These are phyloP conservation scores for Yponomeuta cagnagella DNA, from an alignment of 2,888 invertebrate species.

Conservation along the genomic window DNA sequence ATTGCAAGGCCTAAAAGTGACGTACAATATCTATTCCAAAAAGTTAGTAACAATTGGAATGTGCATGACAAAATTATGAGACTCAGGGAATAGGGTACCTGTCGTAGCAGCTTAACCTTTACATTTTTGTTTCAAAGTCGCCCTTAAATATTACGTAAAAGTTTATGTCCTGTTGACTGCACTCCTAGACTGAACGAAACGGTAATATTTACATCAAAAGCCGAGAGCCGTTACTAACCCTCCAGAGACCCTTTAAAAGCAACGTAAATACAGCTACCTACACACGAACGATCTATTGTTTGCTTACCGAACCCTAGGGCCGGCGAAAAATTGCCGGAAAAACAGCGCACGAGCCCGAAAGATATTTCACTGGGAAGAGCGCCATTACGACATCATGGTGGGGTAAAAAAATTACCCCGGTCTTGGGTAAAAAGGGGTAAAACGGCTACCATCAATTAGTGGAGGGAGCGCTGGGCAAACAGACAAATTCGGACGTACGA, in stretches of 20 bases:
- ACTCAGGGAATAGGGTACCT: too few relatives aligned
- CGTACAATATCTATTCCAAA: too few relatives aligned
- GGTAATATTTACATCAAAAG: too few relatives aligned
- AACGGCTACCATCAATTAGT: slow-evolving; percentile 59
- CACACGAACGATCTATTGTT: neutral
- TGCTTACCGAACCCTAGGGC: neutral
- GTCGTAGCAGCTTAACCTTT: too few relatives aligned
- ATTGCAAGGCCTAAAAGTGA: too few relatives aligned
- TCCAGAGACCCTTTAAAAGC: neutral
- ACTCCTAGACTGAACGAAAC: too few relatives aligned
- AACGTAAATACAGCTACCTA: neutral
- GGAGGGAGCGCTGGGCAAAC: slow-evolving; percentile 24
- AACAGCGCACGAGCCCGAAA: slow-evolving; percentile 37
- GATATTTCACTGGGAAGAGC: slow-evolving; percentile 59
- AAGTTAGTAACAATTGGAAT: too few relatives aligned
- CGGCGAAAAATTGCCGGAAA: slow-evolving; percentile 18
- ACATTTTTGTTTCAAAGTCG: too few relatives aligned
- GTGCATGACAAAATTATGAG: too few relatives aligned
- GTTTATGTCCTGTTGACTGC: too few relatives aligned
- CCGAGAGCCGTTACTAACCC: neutral
- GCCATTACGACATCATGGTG: slow-evolving; percentile 44
- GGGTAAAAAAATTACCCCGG: slow-evolving; percentile 45
- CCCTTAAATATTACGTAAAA: too few relatives aligned
- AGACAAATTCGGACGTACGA: slow-evolving; percentile 23
- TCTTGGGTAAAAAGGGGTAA: slow-evolving; percentile 15